Evolutionary conservation across 1,140 invertebrate genomes (phyloP).

Genomic region (Drosophila nigrodunni): DNA sequence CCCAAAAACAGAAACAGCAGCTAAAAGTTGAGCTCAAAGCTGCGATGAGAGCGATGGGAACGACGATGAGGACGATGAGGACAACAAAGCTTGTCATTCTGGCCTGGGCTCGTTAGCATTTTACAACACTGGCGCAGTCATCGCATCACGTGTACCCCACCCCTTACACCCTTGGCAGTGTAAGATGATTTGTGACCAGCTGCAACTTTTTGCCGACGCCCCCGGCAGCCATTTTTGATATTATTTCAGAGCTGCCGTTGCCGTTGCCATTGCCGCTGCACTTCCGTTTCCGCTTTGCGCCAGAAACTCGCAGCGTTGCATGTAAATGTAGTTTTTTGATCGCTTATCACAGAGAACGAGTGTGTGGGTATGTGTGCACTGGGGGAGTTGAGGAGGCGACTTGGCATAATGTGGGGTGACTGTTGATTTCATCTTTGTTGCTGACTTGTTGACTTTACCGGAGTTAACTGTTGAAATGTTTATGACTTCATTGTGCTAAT

Average conservation of each 20-base stretch:
- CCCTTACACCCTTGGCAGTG: not conserved
- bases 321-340: constrained; percentile 77
- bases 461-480: constrained; percentile 76
- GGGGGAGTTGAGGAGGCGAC: not conserved
- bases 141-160: constrained; percentile 58
- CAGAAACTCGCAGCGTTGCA: constrained; percentile 60
- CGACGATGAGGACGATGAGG: constrained; percentile 2
- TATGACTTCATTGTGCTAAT: constrained; percentile 82
- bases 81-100: constrained; percentile 70
- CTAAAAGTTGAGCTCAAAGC: constrained; percentile 63
- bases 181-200: constrained; percentile 80
- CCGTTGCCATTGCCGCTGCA: constrained; percentile 47
- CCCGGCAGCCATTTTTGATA: constrained; percentile 81
- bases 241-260: constrained; percentile 69
- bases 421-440: constrained; percentile 78
- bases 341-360: constrained; percentile 61
- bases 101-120: constrained; percentile 75
- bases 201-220: constrained; percentile 79
- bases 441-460: constrained; percentile 76
- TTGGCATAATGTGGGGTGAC: constrained; percentile 66
- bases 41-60: constrained; percentile 17
- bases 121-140: constrained; percentile 73
- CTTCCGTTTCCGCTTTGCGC: constrained; percentile 73
- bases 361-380: constrained; percentile 17
- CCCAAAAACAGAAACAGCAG: constrained; percentile 53